Evolutionary conservation across 1,140 invertebrate genomes (phyloP).

Genomic region (Caerostris extrusa): DNA sequence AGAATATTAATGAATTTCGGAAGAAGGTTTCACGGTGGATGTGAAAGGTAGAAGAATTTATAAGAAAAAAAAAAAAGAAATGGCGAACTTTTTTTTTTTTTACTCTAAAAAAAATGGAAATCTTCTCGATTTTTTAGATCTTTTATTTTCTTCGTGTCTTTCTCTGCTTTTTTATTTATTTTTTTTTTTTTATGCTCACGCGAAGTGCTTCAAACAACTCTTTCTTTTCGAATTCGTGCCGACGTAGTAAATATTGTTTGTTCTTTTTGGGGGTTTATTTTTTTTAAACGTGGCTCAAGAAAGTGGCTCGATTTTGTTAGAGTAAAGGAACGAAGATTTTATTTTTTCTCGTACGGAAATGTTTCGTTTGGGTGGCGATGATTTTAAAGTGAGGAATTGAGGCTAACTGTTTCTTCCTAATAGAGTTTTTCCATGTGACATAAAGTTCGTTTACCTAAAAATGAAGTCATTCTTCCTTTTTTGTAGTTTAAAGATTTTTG

Average conservation of each 20-base stretch:
- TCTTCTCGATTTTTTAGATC: not conserved
- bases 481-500: too few relatives aligned
- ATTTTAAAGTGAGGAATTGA: conserved; percentile 10
- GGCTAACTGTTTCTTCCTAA: not conserved
- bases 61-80: not conserved
- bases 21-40: not conserved
- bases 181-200: not conserved
- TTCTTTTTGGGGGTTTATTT: not conserved
- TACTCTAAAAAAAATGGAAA: not conserved
- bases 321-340: not conserved
- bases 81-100: not conserved
- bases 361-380: not conserved
- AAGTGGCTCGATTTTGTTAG: not conserved
- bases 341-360: not conserved
- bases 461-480: not conserved
- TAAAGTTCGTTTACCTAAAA: not conserved
- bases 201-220: conserved; percentile 1
- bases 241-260: conserved; percentile 17
- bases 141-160: not conserved
- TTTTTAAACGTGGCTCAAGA: not conserved
- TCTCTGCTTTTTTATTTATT: not conserved
- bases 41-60: not conserved
- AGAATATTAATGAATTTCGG: not conserved
- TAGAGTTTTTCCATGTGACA: not conserved
- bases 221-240: not conserved